A percentile compares a stretch with the other conserved stretches of the same genome.
These are phyloP conservation scores for Stylophora pistillata DNA, from an alignment of 64 coral and sea anemone species.

Conservation along the genomic window DNA sequence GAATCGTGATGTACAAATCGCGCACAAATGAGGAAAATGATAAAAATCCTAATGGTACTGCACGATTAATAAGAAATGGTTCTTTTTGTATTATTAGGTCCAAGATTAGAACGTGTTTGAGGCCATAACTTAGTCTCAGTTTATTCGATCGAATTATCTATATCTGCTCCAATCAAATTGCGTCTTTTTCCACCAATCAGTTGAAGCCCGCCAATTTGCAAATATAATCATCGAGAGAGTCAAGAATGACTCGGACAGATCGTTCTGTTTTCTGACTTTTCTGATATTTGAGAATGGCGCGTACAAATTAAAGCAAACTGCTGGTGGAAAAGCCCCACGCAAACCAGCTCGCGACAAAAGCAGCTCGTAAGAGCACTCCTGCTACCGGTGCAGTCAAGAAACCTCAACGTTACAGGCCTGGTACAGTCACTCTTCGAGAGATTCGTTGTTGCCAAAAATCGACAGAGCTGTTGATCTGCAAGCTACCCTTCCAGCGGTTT, in stretches of 20 bases:
- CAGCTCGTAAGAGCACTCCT: slow-evolving; percentile 73
- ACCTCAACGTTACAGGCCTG: slow-evolving; percentile 91
- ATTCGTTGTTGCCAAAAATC: slow-evolving; percentile 94
- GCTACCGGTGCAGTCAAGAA: slow-evolving; percentile 75
- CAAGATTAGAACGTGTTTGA: not conserved
- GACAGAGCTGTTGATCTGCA: slow-evolving; percentile 83
- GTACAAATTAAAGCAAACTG: not conserved
- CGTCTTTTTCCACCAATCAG: not conserved
- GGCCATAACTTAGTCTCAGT: not conserved
- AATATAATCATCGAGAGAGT: not conserved
- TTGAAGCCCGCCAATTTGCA: not conserved
- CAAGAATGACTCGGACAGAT: not conserved
- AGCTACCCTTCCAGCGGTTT: slow-evolving; percentile 85
- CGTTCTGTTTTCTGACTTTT: too few relatives aligned
- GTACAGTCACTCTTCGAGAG: slow-evolving; percentile 93
- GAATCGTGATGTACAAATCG: too few relatives aligned
- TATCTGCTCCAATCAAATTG: not conserved
- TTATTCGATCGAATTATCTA: not conserved
- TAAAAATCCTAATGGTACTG: too few relatives aligned
- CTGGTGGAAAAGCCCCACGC: slow-evolving; percentile 62
- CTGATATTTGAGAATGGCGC: not conserved
- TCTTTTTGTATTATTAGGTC: too few relatives aligned
- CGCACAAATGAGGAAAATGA: too few relatives aligned
- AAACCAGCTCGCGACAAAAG: slow-evolving; percentile 67
- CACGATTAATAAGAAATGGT: too few relatives aligned